Base-by-base conservation (phyloP, 2,888 invertebrate species). In the Caenorhabditis drosophilae region DNA sequence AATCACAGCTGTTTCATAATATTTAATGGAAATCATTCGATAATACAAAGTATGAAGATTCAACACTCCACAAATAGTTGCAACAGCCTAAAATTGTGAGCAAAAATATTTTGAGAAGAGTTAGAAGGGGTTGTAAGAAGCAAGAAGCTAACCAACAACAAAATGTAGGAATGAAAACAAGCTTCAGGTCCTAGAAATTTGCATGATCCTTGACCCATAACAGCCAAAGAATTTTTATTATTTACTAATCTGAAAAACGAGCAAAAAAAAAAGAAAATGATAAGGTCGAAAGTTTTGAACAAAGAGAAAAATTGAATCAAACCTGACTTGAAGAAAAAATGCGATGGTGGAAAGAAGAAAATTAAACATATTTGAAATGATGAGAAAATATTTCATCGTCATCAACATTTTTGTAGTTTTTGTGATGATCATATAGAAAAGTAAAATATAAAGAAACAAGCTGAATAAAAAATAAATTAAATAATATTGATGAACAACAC, bases 151-250 rank as follows among this genome's bases (percentile, higher is more conserved):
- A 53, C 63, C 59, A 55, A n/a, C 7, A 56, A 42, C 3, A 52
- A 31, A 35, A 56, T 41, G 18, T 62, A 62, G 1, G 40, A 47
- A 51, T 56, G 41, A 31, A 62, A 52, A n/a, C 61, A 62, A 25
- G 26, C 42, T 16, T 42, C 35, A 2, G 55, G 36, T 3, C 52
- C 52, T 0, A 56, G 16, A 11, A n/a, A 35, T 36, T 56, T 55
- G 22, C 56, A 62, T 6, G 47, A 41, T 27, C 61, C 56, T 26
- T 56, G 56, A 35, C 61, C 54, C 44, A 62, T 46, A 1, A 62
- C 22, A 2, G 61, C 61, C 31, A 62, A 6, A 3, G 55, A 56
- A 15, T 42, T 20, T 11, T 27, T 52, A 44, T 62, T 62, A 20
- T 56, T 51, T 9, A 62, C 56, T 3, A 42, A 52, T 42, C 61